phyloP scores from a whole-genome alignment of 1,140 invertebrate genomes.

The Chlorops oryzae region DNA sequence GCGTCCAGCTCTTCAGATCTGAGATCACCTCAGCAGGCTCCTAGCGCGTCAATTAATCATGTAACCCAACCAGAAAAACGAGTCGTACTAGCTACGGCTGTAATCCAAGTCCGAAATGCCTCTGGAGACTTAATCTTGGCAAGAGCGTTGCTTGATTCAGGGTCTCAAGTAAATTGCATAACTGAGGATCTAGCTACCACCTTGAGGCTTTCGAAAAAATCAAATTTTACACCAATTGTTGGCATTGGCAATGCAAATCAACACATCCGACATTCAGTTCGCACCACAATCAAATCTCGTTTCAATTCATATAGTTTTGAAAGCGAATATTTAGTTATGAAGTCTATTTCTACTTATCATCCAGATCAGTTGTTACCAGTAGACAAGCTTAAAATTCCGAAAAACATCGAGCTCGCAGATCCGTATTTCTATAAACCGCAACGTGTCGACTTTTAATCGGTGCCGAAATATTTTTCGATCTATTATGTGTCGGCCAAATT shows the following conservation, averaged over 20 bases:
- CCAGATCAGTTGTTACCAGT: background rate
- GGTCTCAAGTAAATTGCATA: slow-evolving; percentile 10
- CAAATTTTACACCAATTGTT: slow-evolving; percentile 8
- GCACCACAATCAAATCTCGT: background rate
- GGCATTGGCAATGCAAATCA: slow-evolving; percentile 4
- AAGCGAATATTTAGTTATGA: slow-evolving; percentile 7
- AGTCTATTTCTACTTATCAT: slow-evolving; percentile 5
- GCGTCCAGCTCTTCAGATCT: background rate
- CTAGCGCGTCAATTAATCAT: background rate
- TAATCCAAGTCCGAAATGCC: background rate
- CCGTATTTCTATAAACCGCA: slow-evolving; percentile 17
- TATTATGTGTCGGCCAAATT: slow-evolving; percentile 28
- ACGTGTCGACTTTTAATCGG: background rate
- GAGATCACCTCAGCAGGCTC: background rate
- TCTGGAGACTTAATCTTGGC: slow-evolving; percentile 6
- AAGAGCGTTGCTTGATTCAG: slow-evolving; percentile 8
- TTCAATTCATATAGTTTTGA: slow-evolving; percentile 2
- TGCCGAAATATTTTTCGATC: background rate
- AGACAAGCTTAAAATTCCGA: slow-evolving; percentile 17
- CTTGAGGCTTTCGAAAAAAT: background rate
- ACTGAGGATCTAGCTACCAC: slow-evolving; percentile 6
- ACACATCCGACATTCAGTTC: background rate
- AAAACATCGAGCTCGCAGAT: slow-evolving; percentile 25
- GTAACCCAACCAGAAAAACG: background rate
- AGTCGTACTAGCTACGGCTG: slow-evolving; percentile 8